Percentiles rank a stretch among this genome's conserved stretches.
These are phyloP conservation scores for Coranthus polyacanthus DNA, from an alignment of 2,797 vertebrate genomes.

Conservation along the genomic window DNA sequence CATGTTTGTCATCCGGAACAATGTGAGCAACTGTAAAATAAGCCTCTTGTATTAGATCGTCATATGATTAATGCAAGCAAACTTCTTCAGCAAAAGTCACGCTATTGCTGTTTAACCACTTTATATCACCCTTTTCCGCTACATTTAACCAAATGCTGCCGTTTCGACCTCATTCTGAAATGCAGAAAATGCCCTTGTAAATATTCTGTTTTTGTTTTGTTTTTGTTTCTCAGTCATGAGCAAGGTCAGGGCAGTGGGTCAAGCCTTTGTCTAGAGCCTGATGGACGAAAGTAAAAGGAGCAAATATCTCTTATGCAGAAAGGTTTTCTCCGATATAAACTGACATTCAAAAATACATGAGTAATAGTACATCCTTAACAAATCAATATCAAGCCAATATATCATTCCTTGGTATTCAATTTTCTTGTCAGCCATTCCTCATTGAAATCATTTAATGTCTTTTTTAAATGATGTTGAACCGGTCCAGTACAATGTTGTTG, in stretches of 20 bases:
- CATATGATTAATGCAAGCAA: neutral
- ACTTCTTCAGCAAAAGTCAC: neutral
- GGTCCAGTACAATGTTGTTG: constrained; percentile 13
- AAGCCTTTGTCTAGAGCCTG: constrained; percentile 25
- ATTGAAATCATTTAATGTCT: constrained; percentile 18
- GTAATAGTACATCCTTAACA: constrained; percentile 4
- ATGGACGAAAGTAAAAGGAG: constrained; percentile 7
- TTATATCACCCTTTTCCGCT: neutral
- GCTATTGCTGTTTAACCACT: neutral
- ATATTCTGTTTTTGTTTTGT: too few relatives aligned
- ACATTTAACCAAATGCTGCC: neutral
- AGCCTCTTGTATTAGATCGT: too few relatives aligned
- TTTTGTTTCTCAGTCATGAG: constrained; percentile 30
- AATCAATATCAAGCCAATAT: constrained; percentile 10
- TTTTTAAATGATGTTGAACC: constrained; percentile 32
- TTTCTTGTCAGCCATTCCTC: constrained; percentile 25
- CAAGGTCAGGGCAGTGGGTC: constrained; percentile 31
- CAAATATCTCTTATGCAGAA: constrained; percentile 8
- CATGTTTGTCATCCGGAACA: too few relatives aligned
- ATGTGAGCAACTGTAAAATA: too few relatives aligned
- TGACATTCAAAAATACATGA: constrained; percentile 5
- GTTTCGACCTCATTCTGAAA: too few relatives aligned
- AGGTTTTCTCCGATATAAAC: neutral
- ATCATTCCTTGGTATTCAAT: constrained; percentile 8
- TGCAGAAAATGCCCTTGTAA: too few relatives aligned